Base-by-base conservation (phyloP, 2,113 vertebrate species). In the Solenodon paradoxus region DNA sequence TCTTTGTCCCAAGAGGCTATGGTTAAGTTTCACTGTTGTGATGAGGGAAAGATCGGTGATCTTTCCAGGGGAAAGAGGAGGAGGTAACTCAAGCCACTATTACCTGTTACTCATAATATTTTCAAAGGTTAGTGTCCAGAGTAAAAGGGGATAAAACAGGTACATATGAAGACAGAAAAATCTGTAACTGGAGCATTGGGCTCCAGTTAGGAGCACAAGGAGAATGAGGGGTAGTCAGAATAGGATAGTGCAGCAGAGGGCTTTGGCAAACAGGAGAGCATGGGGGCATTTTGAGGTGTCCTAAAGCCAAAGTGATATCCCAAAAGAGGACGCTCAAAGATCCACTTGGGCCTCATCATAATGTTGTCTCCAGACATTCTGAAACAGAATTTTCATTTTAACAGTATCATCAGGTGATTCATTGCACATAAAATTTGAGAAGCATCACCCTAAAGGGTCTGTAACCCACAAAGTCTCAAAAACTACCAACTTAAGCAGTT, bases 311-410 rank as follows among this genome's bases (percentile, higher is more conserved):
- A 92, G n/a, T 40, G 28, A 38, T 8, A 40, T 38, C 26, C 28
- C 28, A 86, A 82, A 59, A 59, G 30, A 45, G 57, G 32, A 81
- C 59, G 20, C 16, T 20, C 47, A 42, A 83, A 82, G 49, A 82
- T 22, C 15, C 61, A 49, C 16, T 59, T 26, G 49, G 63, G 85
- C 30, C 20, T 85, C 22, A n/a, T 24, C 59, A 57, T 57, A 32
- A 26, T 32, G 6, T 32, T 26, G 13, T 89, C 30, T 86, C 84
- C 30, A 55, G n/a, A 77, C 13, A 38, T 80, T 30, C 24, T 59
- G 71, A 84, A 47, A 57, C 20, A 71, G 59, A 94, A 77, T 78
- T 77, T 78, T 87, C 49, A 51, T 68, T 90, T 92, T 51, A 86
- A 78, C 7, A 68, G 15, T 30, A 92, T 88, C 40, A 66, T 42